Percentiles rank a stretch among this genome's conserved stretches.
Evolutionary conservation across 53 echinoderm and acorn worm genomes (phyloP).

Genomic region (Arbacia lixula): DNA sequence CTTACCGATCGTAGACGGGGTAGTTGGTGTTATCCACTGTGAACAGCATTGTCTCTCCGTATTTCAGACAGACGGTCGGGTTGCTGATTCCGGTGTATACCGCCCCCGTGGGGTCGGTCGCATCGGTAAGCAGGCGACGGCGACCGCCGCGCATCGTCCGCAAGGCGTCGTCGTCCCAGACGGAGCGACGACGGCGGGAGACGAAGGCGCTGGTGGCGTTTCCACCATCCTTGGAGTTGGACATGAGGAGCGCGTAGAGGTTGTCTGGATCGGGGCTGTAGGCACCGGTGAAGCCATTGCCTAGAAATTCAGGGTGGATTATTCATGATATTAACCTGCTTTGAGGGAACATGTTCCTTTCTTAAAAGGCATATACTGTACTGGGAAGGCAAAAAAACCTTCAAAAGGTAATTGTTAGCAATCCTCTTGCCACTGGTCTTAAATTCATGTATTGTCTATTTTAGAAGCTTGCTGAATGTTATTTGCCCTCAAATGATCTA

Average conservation of each 20-base stretch:
- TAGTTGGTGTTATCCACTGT: conserved; percentile 93
- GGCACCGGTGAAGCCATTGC: conserved; percentile 78
- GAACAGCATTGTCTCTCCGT: conserved; percentile 95
- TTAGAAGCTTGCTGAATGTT: too few relatives aligned
- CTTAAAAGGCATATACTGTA: too few relatives aligned
- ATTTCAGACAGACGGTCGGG: conserved; percentile 92
- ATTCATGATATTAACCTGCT: background rate
- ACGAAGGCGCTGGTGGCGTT: background rate
- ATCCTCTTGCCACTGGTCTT: too few relatives aligned
- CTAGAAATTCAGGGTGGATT: conserved; percentile 35
- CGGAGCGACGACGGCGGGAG: conserved; percentile 32
- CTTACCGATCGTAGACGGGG: conserved; percentile 92
- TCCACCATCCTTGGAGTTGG: conserved; percentile 83
- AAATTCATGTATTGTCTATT: too few relatives aligned
- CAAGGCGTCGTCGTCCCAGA: conserved; percentile 61
- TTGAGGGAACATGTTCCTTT: background rate
- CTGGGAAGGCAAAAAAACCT: too few relatives aligned
- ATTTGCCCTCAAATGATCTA: too few relatives aligned
- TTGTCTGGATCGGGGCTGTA: conserved; percentile 78
- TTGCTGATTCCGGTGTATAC: conserved; percentile 78
- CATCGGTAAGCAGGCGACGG: conserved; percentile 70
- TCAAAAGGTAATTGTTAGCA: too few relatives aligned
- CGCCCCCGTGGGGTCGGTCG: conserved; percentile 62
- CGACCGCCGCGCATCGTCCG: conserved; percentile 33
- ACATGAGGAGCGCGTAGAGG: conserved; percentile 58